Conservation (phyloP, 1,140 invertebrate genomes). For the Drosophila sucinea region DNA sequence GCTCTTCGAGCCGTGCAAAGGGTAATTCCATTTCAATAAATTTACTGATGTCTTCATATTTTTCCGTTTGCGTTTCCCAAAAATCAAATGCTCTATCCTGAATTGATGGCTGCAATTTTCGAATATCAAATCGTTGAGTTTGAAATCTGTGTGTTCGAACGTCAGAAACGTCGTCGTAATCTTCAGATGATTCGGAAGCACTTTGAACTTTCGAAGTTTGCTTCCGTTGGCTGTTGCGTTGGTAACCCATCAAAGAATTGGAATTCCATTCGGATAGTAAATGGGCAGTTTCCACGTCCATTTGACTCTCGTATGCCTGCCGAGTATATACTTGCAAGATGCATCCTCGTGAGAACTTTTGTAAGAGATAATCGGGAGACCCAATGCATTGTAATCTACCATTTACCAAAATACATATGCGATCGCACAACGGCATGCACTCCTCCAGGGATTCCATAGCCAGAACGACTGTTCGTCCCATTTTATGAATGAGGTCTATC, state of each 20-base stretch:
- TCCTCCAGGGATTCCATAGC: constrained; percentile 25
- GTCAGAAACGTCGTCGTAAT: not conserved
- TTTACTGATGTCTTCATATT: not conserved
- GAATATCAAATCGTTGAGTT: not conserved
- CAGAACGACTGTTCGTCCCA: constrained; percentile 17
- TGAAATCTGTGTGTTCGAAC: not conserved
- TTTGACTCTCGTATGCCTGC: not conserved
- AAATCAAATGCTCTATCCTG: not conserved
- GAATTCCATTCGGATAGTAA: not conserved
- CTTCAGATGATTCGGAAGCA: not conserved
- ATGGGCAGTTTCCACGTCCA: not conserved
- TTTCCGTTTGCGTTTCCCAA: not conserved
- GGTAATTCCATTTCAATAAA: constrained; percentile 24
- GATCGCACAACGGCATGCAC: constrained; percentile 18
- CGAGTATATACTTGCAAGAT: not conserved
- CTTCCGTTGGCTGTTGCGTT: not conserved
- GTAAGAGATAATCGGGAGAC: not conserved
- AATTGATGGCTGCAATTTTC: not conserved
- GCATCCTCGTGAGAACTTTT: constrained; percentile 8
- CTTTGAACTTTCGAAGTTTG: not conserved
- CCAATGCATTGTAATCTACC: constrained; percentile 14
- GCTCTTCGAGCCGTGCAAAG: not conserved
- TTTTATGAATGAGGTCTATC: not conserved
- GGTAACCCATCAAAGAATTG: not conserved
- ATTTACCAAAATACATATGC: constrained; percentile 13